Percentiles rank a stretch among this genome's conserved stretches.
Conservation (phyloP, 2,888 invertebrate genomes). For the Therioaphis trifolii region DNA sequence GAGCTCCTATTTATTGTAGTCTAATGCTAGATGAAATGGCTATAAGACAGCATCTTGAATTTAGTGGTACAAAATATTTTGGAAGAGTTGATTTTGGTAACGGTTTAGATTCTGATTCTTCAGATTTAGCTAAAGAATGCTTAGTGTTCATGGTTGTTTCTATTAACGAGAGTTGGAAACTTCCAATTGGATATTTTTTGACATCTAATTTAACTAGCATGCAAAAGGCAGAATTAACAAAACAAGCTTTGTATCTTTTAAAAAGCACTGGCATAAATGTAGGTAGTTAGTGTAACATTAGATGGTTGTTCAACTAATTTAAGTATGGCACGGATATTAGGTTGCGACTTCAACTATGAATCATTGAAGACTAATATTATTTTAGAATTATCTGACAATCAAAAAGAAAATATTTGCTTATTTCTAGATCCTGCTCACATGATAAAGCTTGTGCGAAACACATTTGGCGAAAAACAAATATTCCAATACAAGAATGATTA, state of each 20-base stretch:
- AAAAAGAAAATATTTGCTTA: too few species aligned
- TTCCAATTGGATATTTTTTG: conserved; percentile 10
- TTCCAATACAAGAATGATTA: too few species aligned
- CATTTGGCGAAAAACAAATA: too few species aligned
- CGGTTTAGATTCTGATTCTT: background rate
- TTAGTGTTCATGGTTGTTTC: background rate
- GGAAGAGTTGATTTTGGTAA: background rate
- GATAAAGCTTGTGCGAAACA: too few species aligned
- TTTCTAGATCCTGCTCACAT: too few species aligned
- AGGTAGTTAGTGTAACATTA: background rate
- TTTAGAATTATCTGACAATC: too few species aligned
- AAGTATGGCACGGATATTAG: background rate
- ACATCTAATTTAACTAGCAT: background rate
- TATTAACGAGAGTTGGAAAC: background rate
- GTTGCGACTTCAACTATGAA: too few species aligned
- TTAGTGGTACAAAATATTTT: conserved; percentile 13
- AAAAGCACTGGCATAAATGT: background rate
- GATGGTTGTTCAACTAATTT: conserved; percentile 1
- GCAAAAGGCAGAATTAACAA: background rate
- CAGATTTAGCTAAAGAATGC: background rate
- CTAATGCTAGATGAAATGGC: conserved; percentile 27
- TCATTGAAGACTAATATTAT: too few species aligned
- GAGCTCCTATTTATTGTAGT: background rate
- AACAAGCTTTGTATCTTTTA: background rate
- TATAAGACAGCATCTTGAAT: background rate